Base-by-base conservation (phyloP, 2,888 invertebrate genomes). In the Deilephila elpenor region DNA sequence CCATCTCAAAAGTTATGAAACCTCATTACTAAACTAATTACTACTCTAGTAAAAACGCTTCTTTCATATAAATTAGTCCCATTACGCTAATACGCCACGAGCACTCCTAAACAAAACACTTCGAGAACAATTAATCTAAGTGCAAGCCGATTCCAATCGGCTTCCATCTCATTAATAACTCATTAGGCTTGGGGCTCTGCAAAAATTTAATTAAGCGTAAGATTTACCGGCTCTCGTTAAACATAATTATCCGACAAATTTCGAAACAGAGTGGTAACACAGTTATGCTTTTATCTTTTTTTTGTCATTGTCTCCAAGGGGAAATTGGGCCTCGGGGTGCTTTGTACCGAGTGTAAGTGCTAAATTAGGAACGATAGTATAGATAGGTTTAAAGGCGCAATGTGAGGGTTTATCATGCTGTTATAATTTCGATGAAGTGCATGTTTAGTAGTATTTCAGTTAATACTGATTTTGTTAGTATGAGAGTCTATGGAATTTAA, bases 191-290 rank as follows among this genome's bases (percentile, higher is more conserved):
- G 1, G 25, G 17, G 44, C 67, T 44, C 44, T 25, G 67, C 51
- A 51, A 20, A 77, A 80, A 79, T 80, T 76, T 74, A 78, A 79
- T 78, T 77, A 77, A 76, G 67, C 71, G 73, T 34, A 75, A 77
- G 76, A 79, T 79, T 79, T 80, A 80, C 75, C 72, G 73, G 70
- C 75, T 60, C 74, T 74, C 76, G 75, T 80, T 78, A 73, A 74
- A 77, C 76, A 76, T 78, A 80, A 79, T 79, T 80, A 79, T 74
- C 75, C 72, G 75, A 76, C 75, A 78, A 73, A 75, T 77, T 77
- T 75, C 25, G 37, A 70, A 76, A 76, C 74, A 74, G 74, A 70
- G 74, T 74, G 77, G 75, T 72, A 77, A 76, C 77, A 77, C 74
- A 73, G 73, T 77, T 75, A 75, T 74, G 77, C 74, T 76, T 77